These are phyloP conservation scores for Noctua fimbriata DNA, from an alignment of 2,888 invertebrate species.

Conservation along the genomic window DNA sequence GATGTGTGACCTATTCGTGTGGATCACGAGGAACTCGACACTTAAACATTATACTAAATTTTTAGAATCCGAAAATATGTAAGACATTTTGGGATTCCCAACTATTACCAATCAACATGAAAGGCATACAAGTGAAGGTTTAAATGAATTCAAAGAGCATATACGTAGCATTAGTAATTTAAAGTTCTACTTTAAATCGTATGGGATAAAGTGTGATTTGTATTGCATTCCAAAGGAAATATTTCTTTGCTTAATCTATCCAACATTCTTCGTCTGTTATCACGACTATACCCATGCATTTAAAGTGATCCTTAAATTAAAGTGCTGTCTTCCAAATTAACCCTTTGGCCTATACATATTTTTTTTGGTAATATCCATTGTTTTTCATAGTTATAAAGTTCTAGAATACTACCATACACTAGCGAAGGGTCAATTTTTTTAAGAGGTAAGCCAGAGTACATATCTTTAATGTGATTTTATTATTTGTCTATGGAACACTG, in stretches of 20 bases:
- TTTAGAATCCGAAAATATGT: slow-evolving; percentile 24
- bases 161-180: slow-evolving; percentile 22
- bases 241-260: background rate
- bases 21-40: background rate
- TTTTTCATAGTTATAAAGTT: background rate
- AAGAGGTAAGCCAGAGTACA: no score
- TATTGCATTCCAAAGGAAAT: slow-evolving; percentile 5
- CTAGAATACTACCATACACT: background rate
- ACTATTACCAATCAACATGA: background rate
- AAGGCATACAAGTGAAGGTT: slow-evolving; percentile 4
- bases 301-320: slow-evolving; percentile 42
- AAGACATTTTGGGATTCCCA: slow-evolving; percentile 2
- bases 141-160: slow-evolving; percentile 17
- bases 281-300: slow-evolving; percentile 26
- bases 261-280: background rate
- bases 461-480: no score
- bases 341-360: slow-evolving; percentile 1
- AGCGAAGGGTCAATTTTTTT: no score
- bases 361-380: background rate
- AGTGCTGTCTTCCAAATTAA: background rate
- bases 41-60: background rate
- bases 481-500: no score
- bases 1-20: background rate
- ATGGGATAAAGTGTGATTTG: slow-evolving; percentile 32
- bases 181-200: slow-evolving; percentile 37